phyloP scores from a whole-genome alignment of 2,113 vertebrate species.

The Cryptomyrus ogoouensis region DNA sequence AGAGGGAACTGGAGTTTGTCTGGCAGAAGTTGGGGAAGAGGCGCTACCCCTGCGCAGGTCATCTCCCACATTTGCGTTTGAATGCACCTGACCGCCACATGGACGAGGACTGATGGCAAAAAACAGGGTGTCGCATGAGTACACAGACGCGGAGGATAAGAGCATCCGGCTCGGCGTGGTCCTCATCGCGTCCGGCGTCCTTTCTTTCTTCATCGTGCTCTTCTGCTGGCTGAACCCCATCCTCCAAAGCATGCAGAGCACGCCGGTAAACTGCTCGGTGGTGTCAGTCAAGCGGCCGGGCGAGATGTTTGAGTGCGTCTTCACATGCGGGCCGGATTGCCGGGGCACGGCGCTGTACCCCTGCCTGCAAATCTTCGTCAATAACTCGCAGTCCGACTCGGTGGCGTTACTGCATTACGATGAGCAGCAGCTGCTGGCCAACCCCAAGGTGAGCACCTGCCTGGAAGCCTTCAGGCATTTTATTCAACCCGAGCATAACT shows the following conservation, averaged over 20 bases:
- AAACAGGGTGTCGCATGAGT: conserved; percentile 79
- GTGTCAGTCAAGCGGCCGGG: conserved; percentile 81
- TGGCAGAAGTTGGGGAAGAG: conserved; percentile 1
- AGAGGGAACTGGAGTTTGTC: not conserved
- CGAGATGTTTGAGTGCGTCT: conserved; percentile 85
- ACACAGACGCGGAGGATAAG: conserved; percentile 93
- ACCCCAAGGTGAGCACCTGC: conserved; percentile 75
- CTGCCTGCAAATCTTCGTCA: conserved; percentile 90
- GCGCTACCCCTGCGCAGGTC: conserved; percentile 11
- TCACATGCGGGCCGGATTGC: conserved; percentile 85
- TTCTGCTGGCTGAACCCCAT: conserved; percentile 80
- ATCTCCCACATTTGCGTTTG: not conserved
- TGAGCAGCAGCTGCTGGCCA: conserved; percentile 83
- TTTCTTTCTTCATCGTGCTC: conserved; percentile 79
- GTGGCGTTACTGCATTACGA: conserved; percentile 83
- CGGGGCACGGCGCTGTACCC: conserved; percentile 84
- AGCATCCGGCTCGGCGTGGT: conserved; percentile 91
- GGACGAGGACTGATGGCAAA: conserved; percentile 73
- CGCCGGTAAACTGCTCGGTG: conserved; percentile 76
- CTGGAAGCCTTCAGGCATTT: too few relatives aligned
- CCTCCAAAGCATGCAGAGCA: conserved; percentile 69
- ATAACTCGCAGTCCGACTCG: conserved; percentile 79
- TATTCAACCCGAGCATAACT: too few relatives aligned
- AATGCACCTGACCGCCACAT: not conserved
- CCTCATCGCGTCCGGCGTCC: conserved; percentile 85